Evolutionary conservation across 2,888 invertebrate genomes (phyloP).

Genomic region (Polyommatus iphigenia): DNA sequence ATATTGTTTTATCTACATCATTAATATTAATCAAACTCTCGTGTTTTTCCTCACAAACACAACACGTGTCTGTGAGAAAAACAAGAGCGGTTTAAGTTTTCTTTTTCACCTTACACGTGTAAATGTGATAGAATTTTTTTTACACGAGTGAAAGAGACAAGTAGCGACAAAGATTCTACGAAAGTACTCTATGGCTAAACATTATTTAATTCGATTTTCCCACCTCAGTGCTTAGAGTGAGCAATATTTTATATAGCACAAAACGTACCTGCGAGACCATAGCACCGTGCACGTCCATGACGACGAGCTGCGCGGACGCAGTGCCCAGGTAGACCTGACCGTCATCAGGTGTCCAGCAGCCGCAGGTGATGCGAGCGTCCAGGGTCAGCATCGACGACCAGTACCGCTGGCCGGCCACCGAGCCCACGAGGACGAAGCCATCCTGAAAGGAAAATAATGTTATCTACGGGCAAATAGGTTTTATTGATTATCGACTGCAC

Average conservation of each 20-base stretch:
- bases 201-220: neutral
- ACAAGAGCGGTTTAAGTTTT: neutral
- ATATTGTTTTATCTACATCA: neutral
- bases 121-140: neutral
- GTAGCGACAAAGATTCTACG: no score
- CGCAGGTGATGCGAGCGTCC: conserved; percentile 96
- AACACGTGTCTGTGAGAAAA: neutral
- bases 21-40: neutral
- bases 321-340: conserved; percentile 98
- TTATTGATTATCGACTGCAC: neutral
- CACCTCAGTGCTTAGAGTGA: neutral
- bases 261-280: conserved; percentile 91
- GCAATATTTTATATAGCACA: neutral
- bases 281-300: conserved; percentile 97
- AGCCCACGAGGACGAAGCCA: conserved; percentile 98
- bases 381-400: conserved; percentile 99
- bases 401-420: conserved; percentile 97
- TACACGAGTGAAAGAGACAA: neutral
- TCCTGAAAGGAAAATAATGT: conserved; percentile 79
- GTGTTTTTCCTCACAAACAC: neutral
- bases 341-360: conserved; percentile 99
- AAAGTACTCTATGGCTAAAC: no score
- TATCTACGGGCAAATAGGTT: neutral
- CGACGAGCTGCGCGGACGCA: conserved; percentile 95
- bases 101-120: neutral